Evolutionary conservation across 2,888 invertebrate species (phyloP), one percentile per base, ranked within the genome.

Genomic region (Apamea sordens): DNA sequence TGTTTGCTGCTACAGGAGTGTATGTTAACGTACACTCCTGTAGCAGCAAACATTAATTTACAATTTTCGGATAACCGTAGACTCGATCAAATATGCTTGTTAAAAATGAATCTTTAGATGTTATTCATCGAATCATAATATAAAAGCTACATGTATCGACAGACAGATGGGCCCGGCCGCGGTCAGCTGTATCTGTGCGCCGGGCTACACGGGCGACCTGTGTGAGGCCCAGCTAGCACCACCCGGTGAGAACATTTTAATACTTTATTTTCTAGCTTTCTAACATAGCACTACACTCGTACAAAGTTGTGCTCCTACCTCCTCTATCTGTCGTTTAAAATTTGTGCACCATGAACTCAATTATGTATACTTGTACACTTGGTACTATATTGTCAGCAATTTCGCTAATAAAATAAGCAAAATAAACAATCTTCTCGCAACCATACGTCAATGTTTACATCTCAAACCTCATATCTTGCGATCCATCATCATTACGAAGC

Each of bases 161-260:
- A 98, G 98, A 92, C 98, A 98, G 95, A 97, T 98, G 94, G 98
- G 98, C 10, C 98, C 98, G n/a, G 97, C 98, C 78, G 98, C 98
- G 47, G 98, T 98, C 85, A 98, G 97, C 91, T 98, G 98, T 92
- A 97, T 97, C 89, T 98, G 98, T 94, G 97, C 97, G 11, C 93
- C 97, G 1, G 98, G 97, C 50, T 98, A 97, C 94, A 97, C 97
- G 61, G 98, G 98, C 67, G 98, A 97, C 91, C 97, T 97, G 90
- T 98, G 98, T 91, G 98, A 98, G 93, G 97, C 97, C 76, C 97
- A 97, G 86, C 97, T 97, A 70, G 95, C 96, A 72, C 92, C 94
- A 68, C 96, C 97, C 86, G 95, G 97, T 95, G 92, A 91, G 73
- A 77, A 41, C n/a, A 71, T 41, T 24, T n/a, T 21, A 21, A n/a